These are phyloP conservation scores for Pteruthius melanotis DNA, from an alignment of 2,113 vertebrate species.

Conservation along the genomic window DNA sequence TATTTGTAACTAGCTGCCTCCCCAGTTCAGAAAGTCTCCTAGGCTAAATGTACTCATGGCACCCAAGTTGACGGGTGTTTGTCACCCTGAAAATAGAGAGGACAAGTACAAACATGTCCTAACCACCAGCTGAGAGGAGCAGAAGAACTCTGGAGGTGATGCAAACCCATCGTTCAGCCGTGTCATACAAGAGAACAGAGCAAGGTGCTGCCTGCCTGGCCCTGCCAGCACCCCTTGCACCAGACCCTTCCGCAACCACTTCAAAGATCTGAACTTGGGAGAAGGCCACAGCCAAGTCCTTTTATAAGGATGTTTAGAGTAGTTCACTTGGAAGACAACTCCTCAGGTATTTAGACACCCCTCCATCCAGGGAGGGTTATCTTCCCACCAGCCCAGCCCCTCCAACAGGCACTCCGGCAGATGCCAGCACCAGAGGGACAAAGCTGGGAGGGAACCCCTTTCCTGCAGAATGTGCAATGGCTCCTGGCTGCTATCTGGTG, in stretches of 20 bases:
- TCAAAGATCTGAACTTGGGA: neutral
- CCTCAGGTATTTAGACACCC: neutral
- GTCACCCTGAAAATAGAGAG: neutral
- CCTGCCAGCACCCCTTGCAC: neutral
- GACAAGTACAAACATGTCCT: neutral
- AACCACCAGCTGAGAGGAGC: neutral
- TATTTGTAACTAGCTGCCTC: neutral
- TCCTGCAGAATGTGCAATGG: neutral
- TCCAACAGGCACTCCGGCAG: neutral
- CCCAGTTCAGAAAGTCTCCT: neutral
- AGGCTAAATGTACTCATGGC: neutral
- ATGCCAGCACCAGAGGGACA: neutral
- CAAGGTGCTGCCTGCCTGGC: neutral
- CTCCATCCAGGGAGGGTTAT: neutral
- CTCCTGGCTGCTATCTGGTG: neutral
- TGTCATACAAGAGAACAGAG: rapidly evolving
- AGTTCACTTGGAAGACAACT: neutral
- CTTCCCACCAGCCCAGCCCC: neutral
- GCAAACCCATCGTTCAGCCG: rapidly evolving
- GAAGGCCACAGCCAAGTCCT: neutral
- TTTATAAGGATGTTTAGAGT: neutral
- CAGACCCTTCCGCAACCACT: neutral
- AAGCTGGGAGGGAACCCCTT: neutral
- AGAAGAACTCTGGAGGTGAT: neutral
- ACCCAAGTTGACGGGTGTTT: rapidly evolving